phyloP scores from a whole-genome alignment of 2,888 invertebrate genomes.

The Odontocolon sp. region DNA sequence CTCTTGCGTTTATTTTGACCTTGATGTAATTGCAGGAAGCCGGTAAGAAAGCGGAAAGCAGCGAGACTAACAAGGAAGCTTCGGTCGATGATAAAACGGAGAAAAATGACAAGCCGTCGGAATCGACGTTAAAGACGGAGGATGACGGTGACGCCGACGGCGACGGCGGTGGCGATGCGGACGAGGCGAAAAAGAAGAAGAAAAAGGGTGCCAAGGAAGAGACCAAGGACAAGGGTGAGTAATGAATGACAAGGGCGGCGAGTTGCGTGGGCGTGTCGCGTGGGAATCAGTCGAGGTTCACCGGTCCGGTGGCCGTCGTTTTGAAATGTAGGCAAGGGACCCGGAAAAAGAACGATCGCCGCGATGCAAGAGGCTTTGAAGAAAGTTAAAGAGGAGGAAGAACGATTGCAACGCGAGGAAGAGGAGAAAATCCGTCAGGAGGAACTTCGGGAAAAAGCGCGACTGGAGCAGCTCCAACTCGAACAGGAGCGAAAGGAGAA shows the following conservation, averaged over 20 bases:
- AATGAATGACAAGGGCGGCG: too few relatives aligned
- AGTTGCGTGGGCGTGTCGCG: too few relatives aligned
- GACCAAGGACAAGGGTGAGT: slow-evolving; percentile 80
- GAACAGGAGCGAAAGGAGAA: slow-evolving; percentile 94
- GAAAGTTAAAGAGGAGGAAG: slow-evolving; percentile 94
- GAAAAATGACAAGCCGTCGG: slow-evolving; percentile 63
- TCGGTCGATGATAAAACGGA: slow-evolving; percentile 52
- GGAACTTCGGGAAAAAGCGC: slow-evolving; percentile 88
- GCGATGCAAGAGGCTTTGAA: slow-evolving; percentile 96
- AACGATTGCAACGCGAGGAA: slow-evolving; percentile 87
- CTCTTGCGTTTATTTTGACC: neutral
- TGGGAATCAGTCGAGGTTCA: too few relatives aligned
- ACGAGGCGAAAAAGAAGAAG: slow-evolving; percentile 80
- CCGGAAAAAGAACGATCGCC: slow-evolving; percentile 92
- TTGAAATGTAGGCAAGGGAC: slow-evolving; percentile 83
- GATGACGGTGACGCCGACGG: slow-evolving; percentile 64
- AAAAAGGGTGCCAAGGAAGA: slow-evolving; percentile 81
- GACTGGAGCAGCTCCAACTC: slow-evolving; percentile 88
- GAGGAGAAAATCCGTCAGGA: slow-evolving; percentile 90
- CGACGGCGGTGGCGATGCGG: slow-evolving; percentile 80
- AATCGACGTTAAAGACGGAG: slow-evolving; percentile 62
- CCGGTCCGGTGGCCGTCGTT: too few relatives aligned
- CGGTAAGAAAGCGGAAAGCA: slow-evolving; percentile 71
- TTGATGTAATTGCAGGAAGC: slow-evolving; percentile 68
- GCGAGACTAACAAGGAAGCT: slow-evolving; percentile 76